Conservation (phyloP, 1,140 invertebrate genomes). For the Solen grandis region DNA sequence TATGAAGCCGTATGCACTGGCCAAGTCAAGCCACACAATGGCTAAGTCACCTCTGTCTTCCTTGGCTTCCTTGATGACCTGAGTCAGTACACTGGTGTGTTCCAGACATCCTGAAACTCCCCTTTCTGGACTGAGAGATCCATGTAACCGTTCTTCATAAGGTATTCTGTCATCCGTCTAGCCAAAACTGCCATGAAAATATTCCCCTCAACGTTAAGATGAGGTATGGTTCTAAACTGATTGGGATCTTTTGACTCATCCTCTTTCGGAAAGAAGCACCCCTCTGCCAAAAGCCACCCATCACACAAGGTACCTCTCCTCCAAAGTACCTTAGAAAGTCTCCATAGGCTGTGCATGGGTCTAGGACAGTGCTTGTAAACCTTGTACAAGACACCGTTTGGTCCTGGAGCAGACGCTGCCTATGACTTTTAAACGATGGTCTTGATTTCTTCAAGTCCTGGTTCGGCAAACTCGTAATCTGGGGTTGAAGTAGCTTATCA, state of each 20-base stretch:
- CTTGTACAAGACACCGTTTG: conserved; percentile 19
- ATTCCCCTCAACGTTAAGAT: conserved; percentile 13
- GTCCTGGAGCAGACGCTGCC: conserved; percentile 6
- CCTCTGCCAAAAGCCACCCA: not conserved
- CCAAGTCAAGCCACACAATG: conserved; percentile 46
- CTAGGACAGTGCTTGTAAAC: conserved; percentile 14
- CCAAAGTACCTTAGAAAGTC: conserved; percentile 11
- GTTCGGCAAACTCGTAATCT: not conserved
- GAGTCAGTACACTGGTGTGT: conserved; percentile 24
- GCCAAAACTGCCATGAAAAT: not conserved
- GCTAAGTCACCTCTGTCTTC: conserved; percentile 8
- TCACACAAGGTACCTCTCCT: conserved; percentile 4
- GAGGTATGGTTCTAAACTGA: conserved; percentile 6
- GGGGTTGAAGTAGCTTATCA: not conserved
- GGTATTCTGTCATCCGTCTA: conserved; percentile 16
- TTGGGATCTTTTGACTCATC: not conserved
- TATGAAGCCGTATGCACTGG: conserved; percentile 26
- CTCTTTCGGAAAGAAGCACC: conserved; percentile 10
- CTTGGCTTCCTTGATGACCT: conserved; percentile 32
- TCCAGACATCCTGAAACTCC: conserved; percentile 32
- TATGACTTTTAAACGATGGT: conserved; percentile 4
- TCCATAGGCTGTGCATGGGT: not conserved
- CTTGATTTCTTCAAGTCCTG: conserved; percentile 12
- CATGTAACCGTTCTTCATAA: conserved; percentile 31
- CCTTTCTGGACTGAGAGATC: conserved; percentile 42